These are phyloP conservation scores for Acropternis orthonyx DNA, from an alignment of 2,797 vertebrate genomes.

Conservation along the genomic window DNA sequence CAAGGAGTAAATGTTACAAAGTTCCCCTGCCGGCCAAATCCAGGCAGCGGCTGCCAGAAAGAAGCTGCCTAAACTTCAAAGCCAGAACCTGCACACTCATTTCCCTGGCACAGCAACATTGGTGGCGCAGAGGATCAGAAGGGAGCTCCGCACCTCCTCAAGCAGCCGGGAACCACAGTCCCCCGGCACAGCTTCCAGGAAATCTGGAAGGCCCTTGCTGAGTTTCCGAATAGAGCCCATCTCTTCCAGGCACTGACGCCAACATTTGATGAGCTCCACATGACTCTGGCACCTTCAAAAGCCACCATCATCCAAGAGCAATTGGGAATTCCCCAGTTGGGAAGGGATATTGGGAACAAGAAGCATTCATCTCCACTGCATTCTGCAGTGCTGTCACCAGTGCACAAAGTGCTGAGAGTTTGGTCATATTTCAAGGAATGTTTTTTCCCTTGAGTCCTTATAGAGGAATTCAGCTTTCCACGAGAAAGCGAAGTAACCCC, in stretches of 20 bases:
- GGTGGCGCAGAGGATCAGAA: not conserved
- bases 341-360: not conserved
- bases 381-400: not conserved
- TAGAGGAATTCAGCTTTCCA: not conserved
- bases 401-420: accelerated
- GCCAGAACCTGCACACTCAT: not conserved
- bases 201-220: not conserved
- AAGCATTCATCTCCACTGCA: not conserved
- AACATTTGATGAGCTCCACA: not conserved
- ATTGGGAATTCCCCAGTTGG: not conserved
- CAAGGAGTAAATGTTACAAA: not conserved
- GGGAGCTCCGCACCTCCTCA: not conserved
- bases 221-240: accelerated
- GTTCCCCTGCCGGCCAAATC: not conserved
- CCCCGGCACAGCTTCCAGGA: not conserved
- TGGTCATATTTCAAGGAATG: not conserved
- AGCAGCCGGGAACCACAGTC: accelerated
- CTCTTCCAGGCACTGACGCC: not conserved
- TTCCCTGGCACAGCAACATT: not conserved
- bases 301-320: accelerated
- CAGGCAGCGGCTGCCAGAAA: not conserved
- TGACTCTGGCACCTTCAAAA: not conserved
- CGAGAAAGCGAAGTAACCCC: not conserved
- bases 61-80: not conserved
- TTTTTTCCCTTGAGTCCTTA: not conserved